A percentile compares a stretch with the other conserved stretches of the same genome.
Evolutionary conservation across 2,113 vertebrate genomes (phyloP).

Genomic region (Dolichotis patagonum): DNA sequence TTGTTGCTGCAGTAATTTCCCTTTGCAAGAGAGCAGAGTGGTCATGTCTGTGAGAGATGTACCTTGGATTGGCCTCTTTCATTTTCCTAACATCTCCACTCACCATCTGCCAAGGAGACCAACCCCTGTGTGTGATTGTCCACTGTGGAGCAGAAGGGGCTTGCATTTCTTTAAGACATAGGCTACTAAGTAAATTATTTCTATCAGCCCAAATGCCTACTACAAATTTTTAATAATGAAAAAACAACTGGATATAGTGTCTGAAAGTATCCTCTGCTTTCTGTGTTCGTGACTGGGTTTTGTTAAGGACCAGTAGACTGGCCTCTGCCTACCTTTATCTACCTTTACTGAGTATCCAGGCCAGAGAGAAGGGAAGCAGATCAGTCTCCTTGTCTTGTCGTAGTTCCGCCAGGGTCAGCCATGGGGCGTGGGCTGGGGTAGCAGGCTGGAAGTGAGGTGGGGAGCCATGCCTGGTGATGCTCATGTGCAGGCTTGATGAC

Average conservation of each 20-base stretch:
- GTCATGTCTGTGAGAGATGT: neutral
- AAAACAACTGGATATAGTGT: neutral
- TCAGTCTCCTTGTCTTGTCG: neutral
- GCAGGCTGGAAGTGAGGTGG: neutral
- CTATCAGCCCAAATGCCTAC: neutral
- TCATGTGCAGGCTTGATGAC: slow-evolving; percentile 54
- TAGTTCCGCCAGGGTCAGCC: neutral
- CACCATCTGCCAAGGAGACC: neutral
- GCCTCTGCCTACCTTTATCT: neutral
- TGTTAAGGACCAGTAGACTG: neutral
- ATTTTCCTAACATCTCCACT: neutral
- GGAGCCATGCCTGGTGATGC: neutral
- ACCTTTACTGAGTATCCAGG: too few species aligned
- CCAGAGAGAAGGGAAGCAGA: neutral
- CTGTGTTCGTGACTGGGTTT: neutral
- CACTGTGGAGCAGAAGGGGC: neutral
- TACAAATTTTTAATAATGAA: neutral
- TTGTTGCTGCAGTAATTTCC: neutral
- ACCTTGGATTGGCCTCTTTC: neutral
- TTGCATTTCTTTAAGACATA: neutral
- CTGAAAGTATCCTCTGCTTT: neutral
- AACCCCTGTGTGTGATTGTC: neutral
- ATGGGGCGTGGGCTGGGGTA: neutral
- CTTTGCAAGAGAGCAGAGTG: neutral
- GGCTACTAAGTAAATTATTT: neutral